Conservation (phyloP, 2,113 vertebrate genomes). For the Ochotona princeps region DNA sequence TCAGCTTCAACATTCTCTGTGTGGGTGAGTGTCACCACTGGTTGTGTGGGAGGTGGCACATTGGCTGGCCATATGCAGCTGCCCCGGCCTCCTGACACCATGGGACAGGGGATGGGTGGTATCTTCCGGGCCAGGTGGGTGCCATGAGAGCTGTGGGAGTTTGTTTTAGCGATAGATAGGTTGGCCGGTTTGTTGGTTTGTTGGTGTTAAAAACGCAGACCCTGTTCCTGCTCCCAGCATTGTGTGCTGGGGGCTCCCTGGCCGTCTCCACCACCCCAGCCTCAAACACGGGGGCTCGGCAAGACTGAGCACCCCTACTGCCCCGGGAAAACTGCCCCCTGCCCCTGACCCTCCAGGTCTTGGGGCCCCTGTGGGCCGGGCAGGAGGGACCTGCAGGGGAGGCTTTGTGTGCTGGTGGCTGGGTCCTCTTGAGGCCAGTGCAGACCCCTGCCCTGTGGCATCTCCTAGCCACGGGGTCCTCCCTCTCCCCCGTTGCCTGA, state of each 20-base stretch:
- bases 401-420: not conserved
- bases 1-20: constrained; percentile 99
- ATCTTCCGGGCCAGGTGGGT: not conserved
- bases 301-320: not conserved
- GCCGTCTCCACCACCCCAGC: not conserved
- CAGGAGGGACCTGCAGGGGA: not conserved
- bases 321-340: not conserved
- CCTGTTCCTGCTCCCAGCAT: not conserved
- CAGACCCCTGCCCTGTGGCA: not conserved
- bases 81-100: not conserved
- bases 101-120: not conserved
- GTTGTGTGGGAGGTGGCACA: not conserved
- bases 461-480: not conserved
- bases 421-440: not conserved
- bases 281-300: not conserved
- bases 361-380: not conserved
- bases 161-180: not conserved
- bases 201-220: constrained; percentile 3
- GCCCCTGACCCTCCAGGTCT: too few relatives aligned
- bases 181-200: constrained; percentile 17
- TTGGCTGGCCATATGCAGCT: too few relatives aligned
- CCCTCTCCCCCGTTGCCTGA: not conserved
- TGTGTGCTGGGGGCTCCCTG: too few relatives aligned
- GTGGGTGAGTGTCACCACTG: constrained; percentile 92
- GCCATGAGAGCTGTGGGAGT: not conserved